Conservation (phyloP, 2,113 vertebrate species). For the Lasiurus borealis region DNA sequence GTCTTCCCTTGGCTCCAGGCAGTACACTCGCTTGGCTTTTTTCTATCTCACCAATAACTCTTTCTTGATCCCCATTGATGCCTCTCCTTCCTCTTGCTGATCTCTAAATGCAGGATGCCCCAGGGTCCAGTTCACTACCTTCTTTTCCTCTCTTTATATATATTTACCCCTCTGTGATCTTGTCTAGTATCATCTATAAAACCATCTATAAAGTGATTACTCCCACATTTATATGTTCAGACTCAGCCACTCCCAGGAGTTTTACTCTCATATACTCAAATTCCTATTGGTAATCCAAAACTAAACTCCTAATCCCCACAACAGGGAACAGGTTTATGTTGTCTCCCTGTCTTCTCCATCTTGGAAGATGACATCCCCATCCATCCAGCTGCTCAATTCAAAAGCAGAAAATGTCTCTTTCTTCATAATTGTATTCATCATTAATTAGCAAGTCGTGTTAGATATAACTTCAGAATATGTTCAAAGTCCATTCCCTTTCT, state of each 20-base stretch:
- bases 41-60: neutral
- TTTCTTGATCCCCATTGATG: neutral
- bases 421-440: neutral
- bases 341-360: neutral
- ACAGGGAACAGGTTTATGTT: neutral
- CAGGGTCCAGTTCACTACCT: neutral
- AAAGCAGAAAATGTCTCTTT: neutral
- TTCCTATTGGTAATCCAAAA: neutral
- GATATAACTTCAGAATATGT: neutral
- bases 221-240: neutral
- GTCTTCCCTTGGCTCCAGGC: neutral
- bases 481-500: neutral
- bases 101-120: neutral
- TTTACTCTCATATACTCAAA: neutral
- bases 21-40: neutral
- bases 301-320: neutral
- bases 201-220: neutral
- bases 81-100: conserved; percentile 1
- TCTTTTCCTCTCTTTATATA: neutral
- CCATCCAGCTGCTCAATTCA: neutral
- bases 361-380: neutral
- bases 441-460: neutral
- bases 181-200: neutral
- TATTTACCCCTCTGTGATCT: neutral
- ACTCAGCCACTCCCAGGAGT: neutral